phyloP scores from a whole-genome alignment of 2,113 vertebrate genomes.

The Gulo gulo region DNA sequence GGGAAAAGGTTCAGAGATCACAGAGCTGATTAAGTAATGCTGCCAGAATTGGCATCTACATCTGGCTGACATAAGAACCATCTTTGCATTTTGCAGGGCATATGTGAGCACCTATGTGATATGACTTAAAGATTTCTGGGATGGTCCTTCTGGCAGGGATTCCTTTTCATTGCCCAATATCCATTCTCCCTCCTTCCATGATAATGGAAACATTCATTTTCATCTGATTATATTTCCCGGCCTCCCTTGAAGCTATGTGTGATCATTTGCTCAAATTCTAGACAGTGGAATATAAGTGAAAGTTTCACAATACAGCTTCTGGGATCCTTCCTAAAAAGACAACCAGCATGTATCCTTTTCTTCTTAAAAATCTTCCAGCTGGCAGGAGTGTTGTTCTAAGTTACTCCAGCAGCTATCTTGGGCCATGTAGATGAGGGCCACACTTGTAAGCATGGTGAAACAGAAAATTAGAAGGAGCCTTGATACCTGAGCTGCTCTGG shows the following conservation, averaged over 20 bases:
- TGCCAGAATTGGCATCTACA: not conserved
- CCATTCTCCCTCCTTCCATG: not conserved
- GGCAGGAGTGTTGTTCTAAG: not conserved
- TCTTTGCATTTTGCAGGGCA: not conserved
- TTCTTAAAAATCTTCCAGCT: not conserved
- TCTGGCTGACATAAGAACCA: not conserved
- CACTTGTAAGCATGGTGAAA: not conserved
- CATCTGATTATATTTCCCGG: not conserved
- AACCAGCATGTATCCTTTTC: not conserved
- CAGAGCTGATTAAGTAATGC: not conserved
- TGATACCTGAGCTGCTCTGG: not conserved
- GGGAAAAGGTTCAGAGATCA: not conserved
- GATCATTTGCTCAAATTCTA: not conserved
- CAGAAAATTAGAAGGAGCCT: not conserved
- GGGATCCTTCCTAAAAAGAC: not conserved
- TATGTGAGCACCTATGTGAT: not conserved
- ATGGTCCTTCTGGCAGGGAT: not conserved
- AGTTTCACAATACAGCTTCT: not conserved
- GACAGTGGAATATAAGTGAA: not conserved
- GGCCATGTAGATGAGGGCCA: not conserved
- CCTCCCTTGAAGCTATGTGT: slow-evolving; percentile 4
- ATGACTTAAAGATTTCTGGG: not conserved
- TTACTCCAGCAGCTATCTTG: not conserved
- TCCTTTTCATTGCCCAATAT: not conserved
- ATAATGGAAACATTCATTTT: slow-evolving; percentile 4